These are phyloP conservation scores for Trichonephila inaurata DNA, from an alignment of 1,140 invertebrate species.

Conservation along the genomic window DNA sequence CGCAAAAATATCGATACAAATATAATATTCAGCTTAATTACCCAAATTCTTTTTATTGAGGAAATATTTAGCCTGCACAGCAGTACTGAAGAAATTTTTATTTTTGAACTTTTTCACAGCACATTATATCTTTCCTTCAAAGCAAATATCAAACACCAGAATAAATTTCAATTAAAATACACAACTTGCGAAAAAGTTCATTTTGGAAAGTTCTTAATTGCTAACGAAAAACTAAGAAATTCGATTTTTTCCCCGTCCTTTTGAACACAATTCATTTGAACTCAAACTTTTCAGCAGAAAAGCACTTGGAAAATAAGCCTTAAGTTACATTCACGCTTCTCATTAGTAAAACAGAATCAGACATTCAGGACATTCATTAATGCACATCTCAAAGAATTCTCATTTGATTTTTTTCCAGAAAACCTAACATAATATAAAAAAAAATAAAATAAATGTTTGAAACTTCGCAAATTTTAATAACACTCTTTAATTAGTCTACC, in stretches of 20 bases:
- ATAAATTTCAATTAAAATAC: neutral
- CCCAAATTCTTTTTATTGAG: neutral
- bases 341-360: constrained; percentile 32
- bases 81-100: neutral
- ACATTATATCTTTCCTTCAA: neutral
- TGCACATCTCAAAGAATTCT: neutral
- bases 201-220: neutral
- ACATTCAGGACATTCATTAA: constrained; percentile 27
- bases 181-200: neutral
- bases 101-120: neutral
- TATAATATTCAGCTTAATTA: neutral
- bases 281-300: neutral
- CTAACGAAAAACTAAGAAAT: neutral
- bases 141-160: too few relatives aligned
- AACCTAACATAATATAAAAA: neutral
- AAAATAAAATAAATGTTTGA: constrained; percentile 20
- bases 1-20: too few relatives aligned
- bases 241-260: neutral
- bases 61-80: neutral
- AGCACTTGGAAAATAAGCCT: constrained; percentile 11
- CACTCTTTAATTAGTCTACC: constrained; percentile 25
- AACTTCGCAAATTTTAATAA: constrained; percentile 38
- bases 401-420: too few relatives aligned
- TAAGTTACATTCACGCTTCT: neutral
- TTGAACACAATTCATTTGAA: neutral